Base-by-base conservation (phyloP, 2,797 vertebrate genomes). In the Gadopsis bispinosus region DNA sequence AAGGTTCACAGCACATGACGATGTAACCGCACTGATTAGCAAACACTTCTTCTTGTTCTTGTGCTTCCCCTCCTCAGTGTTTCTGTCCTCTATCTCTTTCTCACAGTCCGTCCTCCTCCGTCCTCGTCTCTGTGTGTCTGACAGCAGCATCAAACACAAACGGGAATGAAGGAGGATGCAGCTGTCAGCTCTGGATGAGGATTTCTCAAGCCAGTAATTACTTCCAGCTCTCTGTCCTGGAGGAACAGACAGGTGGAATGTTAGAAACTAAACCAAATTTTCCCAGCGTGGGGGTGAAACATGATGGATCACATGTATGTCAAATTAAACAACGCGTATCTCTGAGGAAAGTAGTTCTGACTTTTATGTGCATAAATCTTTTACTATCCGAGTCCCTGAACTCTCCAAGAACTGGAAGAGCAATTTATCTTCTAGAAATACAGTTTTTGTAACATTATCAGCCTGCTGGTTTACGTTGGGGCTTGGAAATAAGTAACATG, bases 151-250 rank as follows among this genome's bases (percentile, higher is more conserved):
- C 47, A 20, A 47, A 58, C 20, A 51, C 37, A 47, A 70, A 58
- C 43, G 50, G 31, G 39, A 9, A 26, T 26, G 48, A 61, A 31
- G 56, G 43, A 47, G 47, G 19, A 31, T 22, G 61, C 12, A 58
- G 59, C 58, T 29, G 39, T 43, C 65, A 13, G 37, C 16, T 1
- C 22, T 54, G 69, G 59, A 31, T 58, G 45, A 62, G 22, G 63
- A 50, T 58, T 35, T 43, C 31, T 64, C 54, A 19, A 45, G 61
- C 6, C 60, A 33, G 35, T 77, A 59, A 77, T 73, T 59, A 69
- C 59, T 37, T 39, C 22, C 59, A 48, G 68, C 74, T 48, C 54
- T 47, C 17, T 4, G 64, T 17, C 26, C 33, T 4, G 65, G 35
- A 54, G 6, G 7, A 45, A 50, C 45, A 26, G 1, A 51, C 47